Evolutionary conservation across 2,113 vertebrate genomes (phyloP), one percentile per base, ranked within the genome.

Genomic region (Passer montanus): DNA sequence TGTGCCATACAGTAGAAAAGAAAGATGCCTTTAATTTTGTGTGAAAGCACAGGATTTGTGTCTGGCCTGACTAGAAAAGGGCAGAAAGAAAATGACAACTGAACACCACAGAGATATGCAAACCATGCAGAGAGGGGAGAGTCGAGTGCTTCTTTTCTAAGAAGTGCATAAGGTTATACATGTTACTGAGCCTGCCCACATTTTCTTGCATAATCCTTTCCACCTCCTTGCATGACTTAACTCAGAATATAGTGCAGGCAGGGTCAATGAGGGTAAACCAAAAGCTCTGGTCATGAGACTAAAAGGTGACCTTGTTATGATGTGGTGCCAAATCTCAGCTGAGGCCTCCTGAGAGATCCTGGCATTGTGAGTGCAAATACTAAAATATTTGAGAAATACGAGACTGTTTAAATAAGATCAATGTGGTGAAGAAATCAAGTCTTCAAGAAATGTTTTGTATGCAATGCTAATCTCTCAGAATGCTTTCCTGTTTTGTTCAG

Each of bases 281-380:
- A 74, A 89, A 60, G 70, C 64, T 89, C 70, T 87, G 56, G 84
- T 96, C 96, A 97, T 70, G 86, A 94, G 91, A n/a, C 92, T 89
- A 33, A 68, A 89, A 95, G 94, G 94, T 97, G 96, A 97, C 96
- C 88, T 97, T 97, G 83, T 76, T 94, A 17, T 64, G 62, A 41
- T 86, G 16, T 74, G 69, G 27, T 88, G 63, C 47, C 88, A 89
- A 44, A 84, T 53, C 26, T 86, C 90, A 59, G 39, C 44, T 67
- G 37, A 84, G 53, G 66, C 67, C 55, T 86, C 35, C 23, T 77
- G 41, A 9, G 15, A 47, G 58, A 73, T 52, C 31, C 59, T 79
- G 77, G 35, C 86, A 15, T 41, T 58, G 49, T 37, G 19, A 89
- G 26, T n/a, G 66, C 13, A 77, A 23, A 62, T 82, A 64, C 49